Conservation (phyloP, 2,888 invertebrate genomes). For the Plagiodera versicolora region DNA sequence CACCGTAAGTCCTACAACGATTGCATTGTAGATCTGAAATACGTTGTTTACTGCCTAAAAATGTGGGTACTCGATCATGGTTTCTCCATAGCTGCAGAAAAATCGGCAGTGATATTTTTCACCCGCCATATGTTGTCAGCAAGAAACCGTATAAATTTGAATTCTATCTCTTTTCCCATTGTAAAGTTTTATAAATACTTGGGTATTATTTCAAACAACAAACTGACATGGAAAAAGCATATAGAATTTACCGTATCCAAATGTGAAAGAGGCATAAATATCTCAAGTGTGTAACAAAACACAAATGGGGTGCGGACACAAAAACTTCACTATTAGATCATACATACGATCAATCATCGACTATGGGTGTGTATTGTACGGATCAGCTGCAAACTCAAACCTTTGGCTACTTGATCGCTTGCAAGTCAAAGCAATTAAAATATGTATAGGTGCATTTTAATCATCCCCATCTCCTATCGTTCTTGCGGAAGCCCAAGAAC, state of each 20-base stretch:
- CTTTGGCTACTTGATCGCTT: neutral
- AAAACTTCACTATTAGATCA: neutral
- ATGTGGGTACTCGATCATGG: neutral
- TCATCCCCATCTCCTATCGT: neutral
- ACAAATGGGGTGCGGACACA: slow-evolving; percentile 1
- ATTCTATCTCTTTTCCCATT: neutral
- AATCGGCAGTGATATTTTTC: neutral
- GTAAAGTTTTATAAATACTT: neutral
- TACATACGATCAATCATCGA: slow-evolving; percentile 4
- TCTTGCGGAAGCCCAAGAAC: neutral
- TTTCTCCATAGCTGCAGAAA: neutral
- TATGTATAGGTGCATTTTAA: neutral
- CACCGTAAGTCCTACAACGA: neutral
- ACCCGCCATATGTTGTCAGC: no score
- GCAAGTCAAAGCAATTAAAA: neutral
- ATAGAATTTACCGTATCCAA: neutral
- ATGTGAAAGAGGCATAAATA: neutral
- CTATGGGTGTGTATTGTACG: neutral
- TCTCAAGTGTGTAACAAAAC: neutral
- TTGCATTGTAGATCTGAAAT: neutral
- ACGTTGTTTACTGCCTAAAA: no score
- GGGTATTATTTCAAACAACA: neutral
- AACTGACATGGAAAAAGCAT: slow-evolving; percentile 1
- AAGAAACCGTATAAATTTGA: neutral
- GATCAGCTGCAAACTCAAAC: neutral